Evolutionary conservation across 1,140 invertebrate genomes (phyloP), one percentile per base, ranked within the genome.

Genomic region (Saxidomus purpurata): DNA sequence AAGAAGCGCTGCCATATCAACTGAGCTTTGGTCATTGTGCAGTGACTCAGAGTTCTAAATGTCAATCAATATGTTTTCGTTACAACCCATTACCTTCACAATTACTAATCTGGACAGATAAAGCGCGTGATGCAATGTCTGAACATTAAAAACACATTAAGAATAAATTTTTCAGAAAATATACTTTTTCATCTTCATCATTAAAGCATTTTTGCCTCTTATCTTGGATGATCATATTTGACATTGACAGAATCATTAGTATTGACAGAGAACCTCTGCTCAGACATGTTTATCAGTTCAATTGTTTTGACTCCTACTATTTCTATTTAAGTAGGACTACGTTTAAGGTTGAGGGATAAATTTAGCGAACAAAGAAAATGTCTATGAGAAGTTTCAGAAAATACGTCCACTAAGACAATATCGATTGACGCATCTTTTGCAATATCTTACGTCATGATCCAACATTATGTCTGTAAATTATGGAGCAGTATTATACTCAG

Each of bases 41-140:
- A 28, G 25, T 63, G 59, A 63, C 19, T 63, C 59, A 63, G 25
- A 3, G n/a, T 4, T 63, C 6, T 6, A 28, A 25, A 28, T 28
- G 59, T 63, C 59, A 63, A 63, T 63, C 59, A 63, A 63, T 63
- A 63, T 63, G 1, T 63, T 63, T 63, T 63, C 59, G 59, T 63
- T 63, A 63, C 59, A 63, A 63, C 19, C 15, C 59, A 63, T 63
- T 63, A 63, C 59, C 59, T 25, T 63, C 25, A n/a, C 25, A n/a
- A 63, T 63, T 63, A 63, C 59, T 9, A 28, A 63, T 28, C 59
- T 63, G 4, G 59, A n/a, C 59, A 63, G 59, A 63, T 28, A 28
- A 43, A 63, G 28, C 22, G 22, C 8, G 28, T 63, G 59, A 28
- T 63, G 59, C 59, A 63, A 63, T 63, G n/a, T 1, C 6, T n/a